Evolutionary conservation across 2,113 vertebrate genomes (phyloP), one percentile per base, ranked within the genome.

Genomic region (Aphyosemion australe): DNA sequence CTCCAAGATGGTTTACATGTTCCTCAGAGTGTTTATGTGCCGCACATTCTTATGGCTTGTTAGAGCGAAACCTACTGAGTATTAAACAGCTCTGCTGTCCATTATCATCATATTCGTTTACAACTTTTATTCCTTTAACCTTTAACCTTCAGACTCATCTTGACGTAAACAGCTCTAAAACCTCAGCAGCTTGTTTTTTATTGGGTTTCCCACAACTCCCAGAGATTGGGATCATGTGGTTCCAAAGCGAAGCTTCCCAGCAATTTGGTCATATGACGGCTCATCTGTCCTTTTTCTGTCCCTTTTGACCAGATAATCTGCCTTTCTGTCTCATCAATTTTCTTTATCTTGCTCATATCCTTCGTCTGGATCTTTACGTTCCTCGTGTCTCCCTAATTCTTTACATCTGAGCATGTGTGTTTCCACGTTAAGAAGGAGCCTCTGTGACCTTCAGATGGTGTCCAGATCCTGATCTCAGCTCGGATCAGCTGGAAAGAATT

Each of bases 41-140:
- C 2, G 61, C 76, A 78, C 86, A 87, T 84, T 87, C 81, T 85
- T 74, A 75, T 9, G 70, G 73, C 65, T 65, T 12, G 73, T 78
- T 62, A 55, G 45, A 80, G 60, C 12, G 59, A 83, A 78, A 79
- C 82, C 69, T 2, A 51, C 57, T 37, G 61, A 58, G 19, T 57
- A 68, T 37, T 37, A 41, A 12, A 42, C 41, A 42, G 76, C 65
- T 61, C 10, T 64, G 55, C 21, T 52, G 51, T 26, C 5, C 3
- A 26, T 26, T 26, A 26, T 26, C 53, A 42, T 15, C 51, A 45
- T 16, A 10, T 47, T 76, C 41, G 61, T 69, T 55, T 15, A 14
- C 43, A 37, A 46, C 14, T n/a, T 52, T 75, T 50, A 70, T 74
- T 52, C 46, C 34, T 65, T 69, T 45, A 31, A 73, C 65, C 72